Base-by-base conservation (phyloP, 2,888 invertebrate species). In the Drosophila helvetica region DNA sequence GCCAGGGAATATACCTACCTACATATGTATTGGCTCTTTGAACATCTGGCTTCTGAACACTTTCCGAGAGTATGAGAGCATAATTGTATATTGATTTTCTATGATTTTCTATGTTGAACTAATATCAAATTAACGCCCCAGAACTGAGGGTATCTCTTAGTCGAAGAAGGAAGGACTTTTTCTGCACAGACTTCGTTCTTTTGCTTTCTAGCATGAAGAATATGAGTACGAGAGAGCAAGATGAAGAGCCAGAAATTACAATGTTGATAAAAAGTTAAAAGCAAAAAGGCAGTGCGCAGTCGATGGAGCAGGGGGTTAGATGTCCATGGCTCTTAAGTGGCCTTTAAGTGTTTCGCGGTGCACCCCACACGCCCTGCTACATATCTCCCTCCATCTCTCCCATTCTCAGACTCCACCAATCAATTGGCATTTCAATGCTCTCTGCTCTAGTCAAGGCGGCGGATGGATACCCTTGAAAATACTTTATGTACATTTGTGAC, bases 241-340 rank as follows among this genome's bases (percentile, higher is more conserved):
- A 38, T 38, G 38, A 38, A 7, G 2, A 38, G 38, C 38, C 15
- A n/a, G 68, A 73, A 74, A 80, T 83, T 68, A 75, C 74, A 74
- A 74, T 80, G 75, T 69, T 79, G 80, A 80, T 80, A 83, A 38
- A 38, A 38, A 83, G 83, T 79, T 80, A 83, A 83, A 80, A 80
- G 80, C 71, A 9, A 56, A 57, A 76, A 71, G 59, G 65, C 65
- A 79, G 58, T 63, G 46, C 55, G 61, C 7, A n/a, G 38, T 38
- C 38, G 38, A 1, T 10, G 12, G 3, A 19, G 19, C 2, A 3
- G 22, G 27, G 33, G 33, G 19, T 9, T 38, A 33, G 19, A 12
- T 45, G 54, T 46, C 22, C 22, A 46, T 15, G 60, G 45, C 60
- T 38, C 38, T 61, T 77, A 77, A 77, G 77, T 77, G 80, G 77